Evolutionary conservation across 2,113 vertebrate genomes (phyloP).

Genomic region (Brachypodius melanocephalos): DNA sequence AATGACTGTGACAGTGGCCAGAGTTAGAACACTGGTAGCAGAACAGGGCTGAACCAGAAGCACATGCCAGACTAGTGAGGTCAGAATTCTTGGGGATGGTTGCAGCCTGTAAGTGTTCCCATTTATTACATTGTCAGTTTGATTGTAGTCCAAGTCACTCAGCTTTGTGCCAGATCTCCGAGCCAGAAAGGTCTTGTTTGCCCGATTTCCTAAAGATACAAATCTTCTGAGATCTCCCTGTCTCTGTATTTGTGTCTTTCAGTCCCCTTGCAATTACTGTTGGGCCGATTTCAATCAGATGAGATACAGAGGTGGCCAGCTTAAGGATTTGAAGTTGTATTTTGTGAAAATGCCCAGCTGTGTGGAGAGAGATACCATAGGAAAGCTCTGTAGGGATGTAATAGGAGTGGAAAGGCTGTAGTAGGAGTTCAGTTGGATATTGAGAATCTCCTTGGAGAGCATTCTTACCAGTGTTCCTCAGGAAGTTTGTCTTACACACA

Average conservation of each 20-base stretch:
- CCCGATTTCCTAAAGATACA: slow-evolving; percentile 17
- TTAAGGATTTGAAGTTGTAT: not conserved
- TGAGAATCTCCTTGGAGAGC: not conserved
- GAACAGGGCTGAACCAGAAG: slow-evolving; percentile 65
- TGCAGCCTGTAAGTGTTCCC: slow-evolving; percentile 60
- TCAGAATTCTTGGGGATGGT: slow-evolving; percentile 62
- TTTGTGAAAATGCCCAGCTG: slow-evolving; percentile 5
- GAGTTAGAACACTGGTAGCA: slow-evolving; percentile 48
- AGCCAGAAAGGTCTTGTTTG: slow-evolving; percentile 60
- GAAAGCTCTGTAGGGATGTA: not conserved
- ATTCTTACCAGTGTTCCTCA: not conserved
- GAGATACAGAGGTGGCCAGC: not conserved
- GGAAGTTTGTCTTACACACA: not conserved
- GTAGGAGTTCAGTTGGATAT: not conserved
- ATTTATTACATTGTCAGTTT: slow-evolving; percentile 62
- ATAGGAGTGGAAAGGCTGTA: not conserved
- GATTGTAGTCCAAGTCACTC: slow-evolving; percentile 59
- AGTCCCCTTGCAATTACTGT: not conserved
- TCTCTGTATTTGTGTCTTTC: not conserved
- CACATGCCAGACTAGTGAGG: slow-evolving; percentile 66
- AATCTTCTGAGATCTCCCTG: not conserved
- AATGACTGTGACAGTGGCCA: slow-evolving; percentile 52
- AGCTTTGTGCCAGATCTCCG: slow-evolving; percentile 62
- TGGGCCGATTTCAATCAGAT: not conserved
- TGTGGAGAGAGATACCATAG: not conserved